These are phyloP conservation scores for Watsonalla cultraria DNA, from an alignment of 2,888 invertebrate genomes.

Conservation along the genomic window DNA sequence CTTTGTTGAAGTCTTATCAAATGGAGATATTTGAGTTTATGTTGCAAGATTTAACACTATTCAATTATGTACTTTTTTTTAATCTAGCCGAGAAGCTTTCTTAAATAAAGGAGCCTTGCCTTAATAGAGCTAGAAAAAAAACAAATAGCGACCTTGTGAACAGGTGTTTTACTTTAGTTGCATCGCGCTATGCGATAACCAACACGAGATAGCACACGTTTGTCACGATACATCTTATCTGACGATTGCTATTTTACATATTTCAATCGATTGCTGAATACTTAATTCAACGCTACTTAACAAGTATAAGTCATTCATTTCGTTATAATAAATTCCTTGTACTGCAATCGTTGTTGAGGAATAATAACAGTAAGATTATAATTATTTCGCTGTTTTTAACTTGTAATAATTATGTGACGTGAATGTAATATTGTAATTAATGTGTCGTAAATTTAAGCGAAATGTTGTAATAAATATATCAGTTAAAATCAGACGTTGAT, in stretches of 20 bases:
- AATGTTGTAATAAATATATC: not conserved
- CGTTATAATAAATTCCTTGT: not conserved
- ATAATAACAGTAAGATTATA: not conserved
- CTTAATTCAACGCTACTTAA: not conserved
- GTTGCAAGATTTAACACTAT: too few relatives aligned
- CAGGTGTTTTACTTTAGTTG: slow-evolving; percentile 42
- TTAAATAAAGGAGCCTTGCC: not conserved
- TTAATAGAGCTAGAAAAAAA: not conserved
- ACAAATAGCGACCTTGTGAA: slow-evolving; percentile 3
- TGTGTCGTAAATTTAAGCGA: not conserved
- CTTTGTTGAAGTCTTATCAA: too few relatives aligned
- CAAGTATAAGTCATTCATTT: not conserved
- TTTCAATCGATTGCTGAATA: not conserved
- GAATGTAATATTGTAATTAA: slow-evolving; percentile 1
- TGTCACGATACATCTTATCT: slow-evolving; percentile 21
- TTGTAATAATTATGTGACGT: not conserved
- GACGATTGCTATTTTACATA: slow-evolving; percentile 1
- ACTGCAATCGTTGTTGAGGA: not conserved
- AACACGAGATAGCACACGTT: slow-evolving; percentile 30
- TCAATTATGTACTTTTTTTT: too few relatives aligned
- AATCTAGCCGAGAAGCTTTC: too few relatives aligned
- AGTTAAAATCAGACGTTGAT: too few relatives aligned
- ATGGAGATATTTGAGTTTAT: too few relatives aligned
- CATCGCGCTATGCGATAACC: slow-evolving; percentile 22
- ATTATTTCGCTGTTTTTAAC: not conserved